Percentiles rank a stretch among this genome's conserved stretches.
Evolutionary conservation across 2,888 invertebrate genomes (phyloP).

Genomic region (Arge pagana): DNA sequence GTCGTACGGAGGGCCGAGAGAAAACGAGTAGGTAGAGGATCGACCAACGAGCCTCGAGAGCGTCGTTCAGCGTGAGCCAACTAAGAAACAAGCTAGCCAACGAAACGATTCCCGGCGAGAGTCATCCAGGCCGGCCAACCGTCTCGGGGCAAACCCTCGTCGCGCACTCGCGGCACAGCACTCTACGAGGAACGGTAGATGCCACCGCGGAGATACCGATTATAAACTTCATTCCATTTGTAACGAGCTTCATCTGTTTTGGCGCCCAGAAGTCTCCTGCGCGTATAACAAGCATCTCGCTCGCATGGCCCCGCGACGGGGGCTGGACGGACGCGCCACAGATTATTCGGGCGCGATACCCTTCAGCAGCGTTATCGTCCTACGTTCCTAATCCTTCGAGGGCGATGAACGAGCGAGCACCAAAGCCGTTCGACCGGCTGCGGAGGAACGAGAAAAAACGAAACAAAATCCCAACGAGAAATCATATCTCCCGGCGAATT

Average conservation of each 20-base stretch:
- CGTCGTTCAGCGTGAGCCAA: too few species aligned
- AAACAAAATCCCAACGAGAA: too few species aligned
- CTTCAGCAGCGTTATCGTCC: constrained; percentile 51
- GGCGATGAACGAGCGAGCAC: constrained; percentile 7
- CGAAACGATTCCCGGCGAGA: constrained; percentile 32
- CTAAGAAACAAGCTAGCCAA: not conserved
- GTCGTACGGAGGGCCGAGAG: constrained; percentile 22
- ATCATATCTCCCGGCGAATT: too few species aligned
- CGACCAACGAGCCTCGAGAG: too few species aligned
- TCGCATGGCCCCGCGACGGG: too few species aligned
- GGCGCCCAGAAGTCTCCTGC: constrained; percentile 45
- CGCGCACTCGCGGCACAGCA: constrained; percentile 2
- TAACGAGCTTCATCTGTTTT: constrained; percentile 58
- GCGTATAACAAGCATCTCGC: too few species aligned
- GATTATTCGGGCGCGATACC: constrained; percentile 47
- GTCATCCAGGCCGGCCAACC: constrained; percentile 2
- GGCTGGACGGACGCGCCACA: too few species aligned
- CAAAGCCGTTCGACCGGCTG: too few species aligned
- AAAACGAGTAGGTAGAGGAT: constrained; percentile 23
- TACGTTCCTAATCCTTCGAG: constrained; percentile 35
- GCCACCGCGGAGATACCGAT: constrained; percentile 54
- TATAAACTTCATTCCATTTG: constrained; percentile 58
- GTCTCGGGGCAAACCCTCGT: constrained; percentile 15
- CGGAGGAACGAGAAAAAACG: too few species aligned
- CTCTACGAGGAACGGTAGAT: constrained; percentile 45